Percentiles rank a stretch among this genome's conserved stretches.
Conservation (phyloP, 2,888 invertebrate genomes). For the Troglohyphantes excavatus region DNA sequence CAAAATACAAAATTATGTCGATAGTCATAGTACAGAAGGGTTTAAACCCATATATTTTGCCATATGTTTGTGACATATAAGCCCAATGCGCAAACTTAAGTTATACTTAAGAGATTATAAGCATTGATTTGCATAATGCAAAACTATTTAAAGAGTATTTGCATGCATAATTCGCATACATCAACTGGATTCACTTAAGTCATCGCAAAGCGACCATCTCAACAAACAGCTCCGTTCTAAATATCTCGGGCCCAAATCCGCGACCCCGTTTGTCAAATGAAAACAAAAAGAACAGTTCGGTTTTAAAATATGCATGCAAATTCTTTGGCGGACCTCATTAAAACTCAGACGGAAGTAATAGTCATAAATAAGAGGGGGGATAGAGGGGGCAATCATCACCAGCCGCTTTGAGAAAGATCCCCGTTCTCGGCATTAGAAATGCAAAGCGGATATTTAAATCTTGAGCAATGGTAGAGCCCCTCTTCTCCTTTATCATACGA, state of each 20-base stretch:
- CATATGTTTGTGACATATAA: no score
- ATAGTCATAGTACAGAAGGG: no score
- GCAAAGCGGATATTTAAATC: no score
- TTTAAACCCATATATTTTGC: no score
- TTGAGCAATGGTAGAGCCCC: no score
- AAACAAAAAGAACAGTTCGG: slow-evolving; percentile 15
- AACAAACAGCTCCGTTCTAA: not conserved
- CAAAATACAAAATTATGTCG: no score
- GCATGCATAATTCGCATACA: not conserved
- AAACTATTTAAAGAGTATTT: no score
- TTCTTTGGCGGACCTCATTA: slow-evolving; percentile 45
- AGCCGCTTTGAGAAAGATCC: slow-evolving; percentile 24
- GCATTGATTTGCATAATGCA: no score
- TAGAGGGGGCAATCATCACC: slow-evolving; percentile 45
- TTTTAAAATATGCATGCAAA: slow-evolving; percentile 56
- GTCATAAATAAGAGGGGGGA: slow-evolving; percentile 53
- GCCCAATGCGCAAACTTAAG: no score
- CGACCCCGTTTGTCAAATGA: slow-evolving; percentile 8
- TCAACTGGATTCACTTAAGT: not conserved
- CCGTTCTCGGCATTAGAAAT: slow-evolving; percentile 37
- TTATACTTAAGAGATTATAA: no score
- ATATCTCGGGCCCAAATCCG: not conserved
- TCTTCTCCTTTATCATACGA: no score
- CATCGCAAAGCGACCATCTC: no score
- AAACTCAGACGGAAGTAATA: slow-evolving; percentile 24